phyloP scores from a whole-genome alignment of 2,888 invertebrate species.

The Mythimna impura region DNA sequence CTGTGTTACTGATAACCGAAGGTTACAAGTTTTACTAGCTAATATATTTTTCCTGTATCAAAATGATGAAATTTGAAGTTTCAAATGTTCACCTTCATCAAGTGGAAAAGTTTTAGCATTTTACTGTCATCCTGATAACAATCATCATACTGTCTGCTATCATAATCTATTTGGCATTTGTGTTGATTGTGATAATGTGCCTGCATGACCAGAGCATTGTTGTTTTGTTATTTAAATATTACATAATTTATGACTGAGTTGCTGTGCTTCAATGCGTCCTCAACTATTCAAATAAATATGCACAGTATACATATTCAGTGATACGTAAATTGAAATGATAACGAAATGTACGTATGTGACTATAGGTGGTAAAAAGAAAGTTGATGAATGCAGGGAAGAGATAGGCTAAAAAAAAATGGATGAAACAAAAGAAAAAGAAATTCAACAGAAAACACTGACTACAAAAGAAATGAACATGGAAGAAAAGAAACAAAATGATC shows the following conservation, averaged over 20 bases:
- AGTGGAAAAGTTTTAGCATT: conserved; percentile 14
- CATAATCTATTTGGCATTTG: not conserved
- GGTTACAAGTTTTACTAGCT: not conserved
- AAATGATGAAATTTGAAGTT: not conserved
- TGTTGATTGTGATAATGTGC: not conserved
- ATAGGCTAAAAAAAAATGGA: no score
- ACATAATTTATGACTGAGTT: not conserved
- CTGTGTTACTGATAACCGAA: no score
- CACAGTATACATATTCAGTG: no score
- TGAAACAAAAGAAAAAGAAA: no score
- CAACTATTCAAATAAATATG: no score
- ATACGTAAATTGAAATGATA: not conserved
- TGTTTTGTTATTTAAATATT: not conserved
- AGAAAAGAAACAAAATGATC: not conserved
- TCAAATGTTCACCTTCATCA: not conserved
- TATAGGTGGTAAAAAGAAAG: not conserved
- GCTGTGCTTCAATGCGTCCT: not conserved
- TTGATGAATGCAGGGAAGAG: no score
- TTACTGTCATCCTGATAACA: conserved; percentile 3
- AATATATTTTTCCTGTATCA: not conserved
- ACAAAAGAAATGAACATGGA: not conserved
- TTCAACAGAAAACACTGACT: no score
- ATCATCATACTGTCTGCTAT: not conserved
- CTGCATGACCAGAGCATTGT: conserved; percentile 9
- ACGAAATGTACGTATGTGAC: not conserved